Conservation (phyloP, 2,888 invertebrate genomes). For the Hydraecia micacea region DNA sequence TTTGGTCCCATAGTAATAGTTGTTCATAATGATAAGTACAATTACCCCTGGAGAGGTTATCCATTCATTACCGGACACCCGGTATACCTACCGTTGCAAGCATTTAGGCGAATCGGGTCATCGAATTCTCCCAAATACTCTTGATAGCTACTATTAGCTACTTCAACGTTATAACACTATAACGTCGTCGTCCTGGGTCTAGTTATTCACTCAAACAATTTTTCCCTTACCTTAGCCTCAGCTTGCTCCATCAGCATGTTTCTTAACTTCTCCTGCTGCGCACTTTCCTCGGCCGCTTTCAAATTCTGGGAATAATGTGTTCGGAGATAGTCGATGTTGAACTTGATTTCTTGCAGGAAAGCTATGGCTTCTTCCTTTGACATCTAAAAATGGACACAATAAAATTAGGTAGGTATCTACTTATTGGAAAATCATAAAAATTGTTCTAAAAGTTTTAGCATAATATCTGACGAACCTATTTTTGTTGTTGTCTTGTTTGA, state of each 20-base stretch:
- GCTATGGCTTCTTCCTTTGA: slow-evolving; percentile 93
- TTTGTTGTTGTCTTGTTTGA: background rate
- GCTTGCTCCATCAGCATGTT: slow-evolving; percentile 84
- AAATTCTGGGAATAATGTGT: slow-evolving; percentile 90
- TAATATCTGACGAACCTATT: background rate
- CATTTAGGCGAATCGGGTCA: background rate
- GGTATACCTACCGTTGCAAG: background rate
- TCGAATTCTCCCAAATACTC: background rate
- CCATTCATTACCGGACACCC: no score
- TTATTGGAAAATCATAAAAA: background rate
- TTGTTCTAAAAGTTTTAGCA: background rate
- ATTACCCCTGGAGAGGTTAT: no score
- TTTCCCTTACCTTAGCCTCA: slow-evolving; percentile 77
- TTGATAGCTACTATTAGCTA: background rate
- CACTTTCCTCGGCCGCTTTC: slow-evolving; percentile 83
- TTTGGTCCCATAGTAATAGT: no score
- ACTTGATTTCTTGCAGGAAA: slow-evolving; percentile 94
- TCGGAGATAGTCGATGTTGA: slow-evolving; percentile 93
- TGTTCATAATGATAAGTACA: no score
- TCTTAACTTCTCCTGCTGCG: slow-evolving; percentile 85
- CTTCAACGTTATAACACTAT: background rate
- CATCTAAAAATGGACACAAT: slow-evolving; percentile 88
- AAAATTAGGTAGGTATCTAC: background rate
- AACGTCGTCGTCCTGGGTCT: no score
- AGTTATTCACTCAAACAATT: background rate